Base-by-base conservation (phyloP, 2,888 invertebrate genomes). In the Caradrina kadenii region DNA sequence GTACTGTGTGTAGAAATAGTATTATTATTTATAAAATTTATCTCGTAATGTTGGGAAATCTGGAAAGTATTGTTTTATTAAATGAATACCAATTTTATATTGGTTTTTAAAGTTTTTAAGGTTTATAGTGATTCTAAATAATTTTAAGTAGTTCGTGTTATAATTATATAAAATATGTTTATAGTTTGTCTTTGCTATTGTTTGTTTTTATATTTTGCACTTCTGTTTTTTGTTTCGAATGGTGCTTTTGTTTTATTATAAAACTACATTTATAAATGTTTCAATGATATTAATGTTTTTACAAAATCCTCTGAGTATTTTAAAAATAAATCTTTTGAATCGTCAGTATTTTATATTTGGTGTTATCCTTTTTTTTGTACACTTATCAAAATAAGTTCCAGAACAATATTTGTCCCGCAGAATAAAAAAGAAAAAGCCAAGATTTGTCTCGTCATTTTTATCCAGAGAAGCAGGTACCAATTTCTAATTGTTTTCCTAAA, bases 231-330 rank as follows among this genome's bases (percentile, higher is more conserved):
- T 73, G 69, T 74, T 76, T 75, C 60, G 65, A 55, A 73, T 59
- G 76, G 70, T 70, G 75, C 75, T 68, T 72, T 73, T 78, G 74
- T 83, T 83, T 80, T 80, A 75, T 69, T 76, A 62, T 76, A 71
- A 81, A 66, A 63, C 73, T 69, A 66, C 70, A 67, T 79, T 61
- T 70, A 72, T 72, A 69, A 13, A 64, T 54, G 53, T 73, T 66
- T 77, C 17, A 48, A 69, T 67, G 55, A 65, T 48, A 54, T 65
- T 58, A 15, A 50, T 62, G 49, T 54, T 73, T 72, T 61, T 79
- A 53, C 61, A 78, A 64, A 54, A 58, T 50, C 17, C 26, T 56
- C 6, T 53, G 22, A 62, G 50, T 79, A 69, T 74, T 74, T 69
- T 17, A 42, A 55, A 64, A 77, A 64, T 64, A 77, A 79, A 69